Conservation (phyloP, 2,888 invertebrate genomes). For the Aelia acuminata region DNA sequence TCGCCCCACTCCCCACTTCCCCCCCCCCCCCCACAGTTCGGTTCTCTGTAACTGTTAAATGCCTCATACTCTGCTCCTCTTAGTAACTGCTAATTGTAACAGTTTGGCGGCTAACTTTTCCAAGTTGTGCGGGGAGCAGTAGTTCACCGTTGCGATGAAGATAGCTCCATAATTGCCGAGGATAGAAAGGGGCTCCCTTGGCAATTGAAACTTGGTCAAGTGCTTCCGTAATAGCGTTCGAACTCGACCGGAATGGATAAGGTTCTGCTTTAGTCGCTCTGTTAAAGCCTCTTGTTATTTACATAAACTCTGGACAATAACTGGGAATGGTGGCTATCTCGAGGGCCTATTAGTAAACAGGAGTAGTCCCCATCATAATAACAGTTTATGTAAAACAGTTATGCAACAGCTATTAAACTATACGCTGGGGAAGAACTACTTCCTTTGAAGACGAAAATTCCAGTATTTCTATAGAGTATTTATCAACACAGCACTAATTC, state of each 20-base stretch:
- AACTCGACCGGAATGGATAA: not conserved
- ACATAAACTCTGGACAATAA: not conserved
- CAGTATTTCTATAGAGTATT: too few relatives aligned
- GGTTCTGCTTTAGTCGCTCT: not conserved
- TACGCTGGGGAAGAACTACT: too few relatives aligned
- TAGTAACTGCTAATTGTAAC: slow-evolving; percentile 4
- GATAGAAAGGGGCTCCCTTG: slow-evolving; percentile 11
- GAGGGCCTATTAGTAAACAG: not conserved
- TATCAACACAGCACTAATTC: too few relatives aligned
- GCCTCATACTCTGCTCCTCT: not conserved
- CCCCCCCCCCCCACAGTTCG: too few relatives aligned
- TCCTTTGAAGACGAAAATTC: too few relatives aligned
- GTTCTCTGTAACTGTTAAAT: not conserved
- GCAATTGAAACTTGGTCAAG: slow-evolving; percentile 37
- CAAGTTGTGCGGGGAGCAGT: not conserved
- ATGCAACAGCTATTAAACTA: too few relatives aligned
- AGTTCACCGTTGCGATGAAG: not conserved
- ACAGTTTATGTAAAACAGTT: not conserved
- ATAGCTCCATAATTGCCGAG: slow-evolving; percentile 20
- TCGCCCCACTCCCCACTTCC: not conserved
- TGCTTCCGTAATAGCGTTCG: slow-evolving; percentile 18
- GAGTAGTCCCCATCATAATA: not conserved
- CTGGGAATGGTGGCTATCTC: not conserved
- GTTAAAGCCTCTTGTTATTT: not conserved
- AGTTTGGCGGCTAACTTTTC: slow-evolving; percentile 19